A percentile compares a stretch with the other conserved stretches of the same genome.
These are phyloP conservation scores for Podabrus alpinus DNA, from an alignment of 2,888 invertebrate species.

Conservation along the genomic window DNA sequence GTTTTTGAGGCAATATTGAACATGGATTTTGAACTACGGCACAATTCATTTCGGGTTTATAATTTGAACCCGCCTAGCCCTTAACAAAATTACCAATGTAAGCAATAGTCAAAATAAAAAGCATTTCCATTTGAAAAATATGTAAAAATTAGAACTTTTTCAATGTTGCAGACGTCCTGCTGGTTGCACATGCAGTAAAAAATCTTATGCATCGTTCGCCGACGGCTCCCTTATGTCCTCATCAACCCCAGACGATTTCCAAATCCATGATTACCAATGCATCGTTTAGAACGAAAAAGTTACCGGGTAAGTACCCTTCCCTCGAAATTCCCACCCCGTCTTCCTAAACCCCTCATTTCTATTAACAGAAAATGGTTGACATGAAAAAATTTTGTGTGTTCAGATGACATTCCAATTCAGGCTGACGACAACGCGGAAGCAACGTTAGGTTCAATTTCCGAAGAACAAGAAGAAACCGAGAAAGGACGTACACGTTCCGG, in stretches of 20 bases:
- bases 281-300: slow-evolving; percentile 94
- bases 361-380: slow-evolving; percentile 26
- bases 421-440: slow-evolving; percentile 67
- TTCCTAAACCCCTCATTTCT: neutral
- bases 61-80: no score
- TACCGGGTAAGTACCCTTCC: slow-evolving; percentile 68
- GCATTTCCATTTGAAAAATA: no score
- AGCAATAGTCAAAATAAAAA: no score
- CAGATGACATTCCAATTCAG: slow-evolving; percentile 91
- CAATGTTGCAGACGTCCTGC: slow-evolving; percentile 62
- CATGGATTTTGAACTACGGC: no score
- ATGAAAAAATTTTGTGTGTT: slow-evolving; percentile 44
- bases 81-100: no score
- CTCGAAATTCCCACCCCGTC: neutral
- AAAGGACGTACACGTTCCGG: slow-evolving; percentile 59
- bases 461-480: slow-evolving; percentile 64
- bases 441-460: slow-evolving; percentile 69
- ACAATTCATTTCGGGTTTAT: no score
- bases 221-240: slow-evolving; percentile 45
- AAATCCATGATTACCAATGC: slow-evolving; percentile 98
- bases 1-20: no score
- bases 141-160: no score
- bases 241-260: slow-evolving; percentile 65
- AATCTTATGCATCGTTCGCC: slow-evolving; percentile 73
- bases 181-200: slow-evolving; percentile 86